Conservation (phyloP, 2,888 invertebrate species). For the Heliconius ismenius region DNA sequence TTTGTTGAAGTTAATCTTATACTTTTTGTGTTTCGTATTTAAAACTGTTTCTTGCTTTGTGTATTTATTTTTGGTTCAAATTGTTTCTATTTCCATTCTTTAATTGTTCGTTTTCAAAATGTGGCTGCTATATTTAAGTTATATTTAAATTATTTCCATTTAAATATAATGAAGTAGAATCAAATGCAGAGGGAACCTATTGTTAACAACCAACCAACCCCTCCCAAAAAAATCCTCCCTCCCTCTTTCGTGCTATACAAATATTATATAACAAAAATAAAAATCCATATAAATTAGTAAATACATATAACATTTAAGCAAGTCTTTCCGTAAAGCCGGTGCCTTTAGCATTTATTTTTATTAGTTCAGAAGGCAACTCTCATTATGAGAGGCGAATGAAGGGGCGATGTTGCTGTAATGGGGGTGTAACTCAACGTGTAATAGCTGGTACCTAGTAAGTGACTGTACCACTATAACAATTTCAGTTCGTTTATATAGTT, state of each 20-base stretch:
- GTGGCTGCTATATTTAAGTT: background rate
- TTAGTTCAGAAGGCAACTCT: constrained; percentile 50
- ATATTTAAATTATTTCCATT: too few relatives aligned
- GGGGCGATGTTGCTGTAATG: constrained; percentile 46
- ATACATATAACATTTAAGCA: constrained; percentile 46
- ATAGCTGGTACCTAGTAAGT: constrained; percentile 36
- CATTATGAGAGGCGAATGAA: constrained; percentile 53
- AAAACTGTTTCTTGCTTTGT: background rate
- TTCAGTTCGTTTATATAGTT: background rate
- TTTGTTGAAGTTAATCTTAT: constrained; percentile 8
- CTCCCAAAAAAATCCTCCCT: too few relatives aligned
- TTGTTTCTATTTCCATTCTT: background rate
- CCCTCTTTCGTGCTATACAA: background rate
- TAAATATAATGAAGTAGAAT: too few relatives aligned
- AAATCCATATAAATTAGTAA: constrained; percentile 50
- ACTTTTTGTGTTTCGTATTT: constrained; percentile 1
- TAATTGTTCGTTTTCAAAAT: background rate
- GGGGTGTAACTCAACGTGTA: constrained; percentile 40
- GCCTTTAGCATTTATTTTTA: constrained; percentile 55
- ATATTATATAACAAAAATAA: background rate
- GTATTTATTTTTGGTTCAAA: background rate
- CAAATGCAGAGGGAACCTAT: too few relatives aligned
- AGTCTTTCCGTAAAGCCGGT: constrained; percentile 46
- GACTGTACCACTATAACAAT: constrained; percentile 15
- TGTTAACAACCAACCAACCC: too few relatives aligned